phyloP scores from a whole-genome alignment of 2,113 vertebrate genomes.

The Plotosus lineatus region DNA sequence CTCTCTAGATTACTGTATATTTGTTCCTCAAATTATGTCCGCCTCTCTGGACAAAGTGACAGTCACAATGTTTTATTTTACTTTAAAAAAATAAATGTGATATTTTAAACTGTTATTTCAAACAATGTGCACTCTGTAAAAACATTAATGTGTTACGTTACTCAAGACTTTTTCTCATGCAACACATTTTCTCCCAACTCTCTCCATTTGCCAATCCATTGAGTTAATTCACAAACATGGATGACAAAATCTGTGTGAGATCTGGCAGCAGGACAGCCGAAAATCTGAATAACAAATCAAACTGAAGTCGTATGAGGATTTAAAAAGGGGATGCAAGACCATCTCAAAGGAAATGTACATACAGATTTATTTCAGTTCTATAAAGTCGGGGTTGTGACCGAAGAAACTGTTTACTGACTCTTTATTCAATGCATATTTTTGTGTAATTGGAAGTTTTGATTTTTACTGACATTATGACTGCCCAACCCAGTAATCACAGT shows the following conservation, averaged over 20 bases:
- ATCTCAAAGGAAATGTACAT: background rate
- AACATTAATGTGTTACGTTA: background rate
- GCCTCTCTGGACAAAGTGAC: too few relatives aligned
- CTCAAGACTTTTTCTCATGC: background rate
- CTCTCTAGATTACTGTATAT: too few relatives aligned
- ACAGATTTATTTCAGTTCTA: background rate
- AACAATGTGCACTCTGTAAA: background rate
- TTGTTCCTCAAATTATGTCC: too few relatives aligned
- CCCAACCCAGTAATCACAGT: background rate
- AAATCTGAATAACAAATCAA: background rate
- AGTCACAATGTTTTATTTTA: too few relatives aligned
- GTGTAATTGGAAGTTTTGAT: background rate
- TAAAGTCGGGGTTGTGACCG: background rate
- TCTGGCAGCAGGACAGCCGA: too few relatives aligned
- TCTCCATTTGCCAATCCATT: background rate
- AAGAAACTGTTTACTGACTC: background rate
- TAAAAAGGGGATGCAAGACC: background rate
- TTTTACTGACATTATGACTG: background rate
- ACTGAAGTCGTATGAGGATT: background rate
- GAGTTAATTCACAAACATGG: background rate
- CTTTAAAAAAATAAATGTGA: too few relatives aligned
- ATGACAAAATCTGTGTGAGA: background rate
- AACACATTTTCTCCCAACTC: background rate
- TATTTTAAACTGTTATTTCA: background rate
- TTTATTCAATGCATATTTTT: background rate